Base-by-base conservation (phyloP, 2,888 invertebrate species). In the Polyploca ridens region DNA sequence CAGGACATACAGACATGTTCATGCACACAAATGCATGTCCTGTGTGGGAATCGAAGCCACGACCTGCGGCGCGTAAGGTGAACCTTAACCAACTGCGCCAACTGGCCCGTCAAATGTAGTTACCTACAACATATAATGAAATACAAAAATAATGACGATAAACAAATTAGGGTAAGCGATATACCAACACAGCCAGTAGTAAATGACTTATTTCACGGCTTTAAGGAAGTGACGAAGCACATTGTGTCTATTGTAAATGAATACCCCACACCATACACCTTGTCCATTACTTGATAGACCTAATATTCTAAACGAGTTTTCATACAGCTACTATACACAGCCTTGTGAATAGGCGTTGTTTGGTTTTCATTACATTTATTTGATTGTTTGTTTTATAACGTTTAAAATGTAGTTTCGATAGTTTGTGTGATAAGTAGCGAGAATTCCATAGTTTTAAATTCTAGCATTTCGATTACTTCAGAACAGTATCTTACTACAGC, bases 111-210 rank as follows among this genome's bases (percentile, higher is more conserved):
- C n/a, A n/a, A n/a, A n/a, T n/a, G 33, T 33, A 33, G 4, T 5
- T 35, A 35, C 35, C 35, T 35, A 4, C 35, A 35, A 3, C 27
- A 27, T 35, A 35, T 1, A 35, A 35, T 35, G 5, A 35, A 35
- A 35, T 35, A 35, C 35, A 5, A 35, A 35, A 35, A 7, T 35
- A 35, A 4, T 35, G 6, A 35, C 35, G 35, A 59, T 44, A 54
- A 54, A 60, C 27, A 63, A 67, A 64, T 64, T 64, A 67, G 64
- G 49, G 62, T 64, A 67, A 64, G 58, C 63, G 61, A 46, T 66
- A 46, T 63, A 27, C 27, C 38, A 3, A 46, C 11, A 61, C 11
- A 35, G 7, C 49, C 6, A 54, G 16, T 19, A 54, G 3, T 16
- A 7, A 16, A 33, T 35, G n/a, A 49, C 58, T 63, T 49, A 33